Percentiles rank a stretch among this genome's conserved stretches.
These are phyloP conservation scores for Watsonalla binaria DNA, from an alignment of 2,888 invertebrate species.

Conservation along the genomic window DNA sequence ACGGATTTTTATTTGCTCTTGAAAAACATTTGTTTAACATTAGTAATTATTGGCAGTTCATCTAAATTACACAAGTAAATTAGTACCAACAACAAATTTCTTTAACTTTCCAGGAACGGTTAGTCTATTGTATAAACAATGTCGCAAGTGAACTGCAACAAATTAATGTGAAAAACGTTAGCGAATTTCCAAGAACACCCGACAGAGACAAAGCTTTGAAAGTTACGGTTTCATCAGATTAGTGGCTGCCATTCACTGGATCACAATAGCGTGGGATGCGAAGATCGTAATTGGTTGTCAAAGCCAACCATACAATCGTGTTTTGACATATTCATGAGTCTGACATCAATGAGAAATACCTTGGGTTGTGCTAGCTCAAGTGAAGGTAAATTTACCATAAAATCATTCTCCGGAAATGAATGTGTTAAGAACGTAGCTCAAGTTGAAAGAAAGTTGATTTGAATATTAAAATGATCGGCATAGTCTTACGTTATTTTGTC, in stretches of 20 bases:
- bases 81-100: too few species aligned
- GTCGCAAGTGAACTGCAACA: constrained; percentile 7
- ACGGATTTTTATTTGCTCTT: too few species aligned
- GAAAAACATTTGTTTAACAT: too few species aligned
- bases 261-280: constrained; percentile 27
- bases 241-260: constrained; percentile 27
- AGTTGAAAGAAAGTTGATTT: too few species aligned
- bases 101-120: too few species aligned
- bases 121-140: background rate
- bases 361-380: background rate
- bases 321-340: constrained; percentile 6
- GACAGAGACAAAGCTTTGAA: constrained; percentile 32
- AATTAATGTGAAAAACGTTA: constrained; percentile 18
- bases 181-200: constrained; percentile 16
- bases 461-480: too few species aligned
- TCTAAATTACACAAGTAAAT: too few species aligned
- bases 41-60: too few species aligned
- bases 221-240: constrained; percentile 38
- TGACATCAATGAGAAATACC: background rate
- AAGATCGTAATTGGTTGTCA: constrained; percentile 39
- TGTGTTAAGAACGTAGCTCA: too few species aligned
- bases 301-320: constrained; percentile 25
- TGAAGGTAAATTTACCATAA: background rate
- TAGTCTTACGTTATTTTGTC: too few species aligned
- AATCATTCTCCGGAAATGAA: too few species aligned